phyloP scores from a whole-genome alignment of 2,797 vertebrate genomes.

The Melanotaenia nigrans region DNA sequence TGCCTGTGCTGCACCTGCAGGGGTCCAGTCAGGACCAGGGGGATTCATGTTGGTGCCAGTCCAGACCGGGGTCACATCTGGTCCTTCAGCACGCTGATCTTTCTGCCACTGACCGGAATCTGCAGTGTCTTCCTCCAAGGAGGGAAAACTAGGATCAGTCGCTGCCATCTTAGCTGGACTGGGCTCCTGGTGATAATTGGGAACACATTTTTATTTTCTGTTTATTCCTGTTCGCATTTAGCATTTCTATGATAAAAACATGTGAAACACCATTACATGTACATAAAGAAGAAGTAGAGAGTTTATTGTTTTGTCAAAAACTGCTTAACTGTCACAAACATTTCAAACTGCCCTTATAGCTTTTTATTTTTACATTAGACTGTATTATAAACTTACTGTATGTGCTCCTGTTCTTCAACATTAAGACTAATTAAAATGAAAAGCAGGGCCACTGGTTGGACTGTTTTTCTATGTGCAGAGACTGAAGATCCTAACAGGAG shows the following conservation, averaged over 20 bases:
- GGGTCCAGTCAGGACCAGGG: conserved; percentile 40
- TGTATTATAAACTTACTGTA: neutral
- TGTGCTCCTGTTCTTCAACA: neutral
- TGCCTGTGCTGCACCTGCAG: conserved; percentile 62
- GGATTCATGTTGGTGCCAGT: conserved; percentile 44
- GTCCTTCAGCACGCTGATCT: conserved; percentile 45
- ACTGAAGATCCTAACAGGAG: no score
- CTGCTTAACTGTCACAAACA: neutral
- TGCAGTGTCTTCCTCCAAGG: conserved; percentile 16
- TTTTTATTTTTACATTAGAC: neutral
- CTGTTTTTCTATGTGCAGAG: no score
- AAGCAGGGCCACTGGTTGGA: neutral
- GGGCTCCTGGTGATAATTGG: conserved; percentile 63
- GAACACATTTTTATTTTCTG: neutral
- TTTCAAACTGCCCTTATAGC: neutral
- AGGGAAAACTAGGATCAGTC: conserved; percentile 51
- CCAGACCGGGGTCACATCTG: conserved; percentile 57
- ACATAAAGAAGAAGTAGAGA: neutral
- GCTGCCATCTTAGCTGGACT: conserved; percentile 79
- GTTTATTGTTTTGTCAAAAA: no score
- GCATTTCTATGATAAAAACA: neutral
- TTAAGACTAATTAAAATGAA: neutral
- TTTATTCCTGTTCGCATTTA: neutral
- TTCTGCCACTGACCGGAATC: conserved; percentile 65
- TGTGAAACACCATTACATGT: neutral